Base-by-base conservation (phyloP, 2,113 vertebrate species). In the Cyphomyrus discorhynchus region DNA sequence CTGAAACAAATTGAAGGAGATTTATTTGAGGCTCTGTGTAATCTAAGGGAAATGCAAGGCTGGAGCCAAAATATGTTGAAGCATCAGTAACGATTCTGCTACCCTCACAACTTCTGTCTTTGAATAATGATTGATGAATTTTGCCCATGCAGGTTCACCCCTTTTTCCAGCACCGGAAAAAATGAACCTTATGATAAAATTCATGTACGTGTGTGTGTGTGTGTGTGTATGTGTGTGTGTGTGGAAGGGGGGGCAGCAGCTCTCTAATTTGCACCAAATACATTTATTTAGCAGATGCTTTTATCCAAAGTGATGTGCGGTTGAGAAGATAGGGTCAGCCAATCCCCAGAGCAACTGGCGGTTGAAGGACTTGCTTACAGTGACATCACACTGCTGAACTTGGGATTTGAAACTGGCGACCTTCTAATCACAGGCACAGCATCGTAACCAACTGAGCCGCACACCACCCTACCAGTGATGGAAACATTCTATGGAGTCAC, bases 401-500 rank as follows among this genome's bases (percentile, higher is more conserved):
- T 70, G 62, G 10, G n/a, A 70, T 70, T 31, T 31, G 62, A 70
- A 70, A 70, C 62, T 70, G 27, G n/a, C 4, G 10, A 70, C 62
- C 27, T 70, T 31, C 3, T n/a, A 8, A 70, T 31, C 62, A 31
- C 10, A 27, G 62, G 10, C n/a, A 70, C n/a, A 27, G 62, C 62
- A 31, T 13, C 27, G 10, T 70, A 4, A 70, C 62, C n/a, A 10
- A 27, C 45, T 53, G 35, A 5, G 7, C 0, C 7, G n/a, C 3
- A 62, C 6, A 58, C 52, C 83, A 66, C 53, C 70, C 31, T 62
- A 90, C 15, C 90, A 88, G 90, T 88, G 47, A 87, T 91, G 80
- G 84, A 92, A 91, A 89, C 87, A 92, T 89, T 82, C 53, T 74
- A 42, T 70, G 49, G 39, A 8, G 24, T 31, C 35, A 39, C 35